Conservation (phyloP, 2,888 invertebrate species). For the Lacanobia oleracea region DNA sequence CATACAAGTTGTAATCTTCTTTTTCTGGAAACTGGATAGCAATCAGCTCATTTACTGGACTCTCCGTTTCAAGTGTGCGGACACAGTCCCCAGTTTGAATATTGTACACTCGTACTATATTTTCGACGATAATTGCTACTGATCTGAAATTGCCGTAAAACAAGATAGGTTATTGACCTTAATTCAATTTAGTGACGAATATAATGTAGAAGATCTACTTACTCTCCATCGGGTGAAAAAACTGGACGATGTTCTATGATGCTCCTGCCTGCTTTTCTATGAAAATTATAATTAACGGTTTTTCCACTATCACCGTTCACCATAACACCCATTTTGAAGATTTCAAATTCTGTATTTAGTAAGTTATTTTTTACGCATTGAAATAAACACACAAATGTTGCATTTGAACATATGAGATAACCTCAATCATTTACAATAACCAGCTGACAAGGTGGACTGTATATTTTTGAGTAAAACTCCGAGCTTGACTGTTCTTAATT, state of each 20-base stretch:
- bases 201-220: conserved; percentile 66
- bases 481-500: no score
- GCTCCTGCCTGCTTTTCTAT: conserved; percentile 87
- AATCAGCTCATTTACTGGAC: conserved; percentile 76
- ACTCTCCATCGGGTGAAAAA: conserved; percentile 89
- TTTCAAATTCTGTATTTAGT: conserved; percentile 19
- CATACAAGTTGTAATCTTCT: conserved; percentile 85
- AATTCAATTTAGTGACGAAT: not conserved
- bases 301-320: conserved; percentile 60
- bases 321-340: conserved; percentile 80
- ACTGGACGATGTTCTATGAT: conserved; percentile 85
- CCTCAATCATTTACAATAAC: conserved; percentile 74
- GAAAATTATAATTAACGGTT: conserved; percentile 77
- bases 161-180: conserved; percentile 9
- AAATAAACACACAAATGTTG: conserved; percentile 44
- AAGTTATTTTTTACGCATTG: conserved; percentile 33
- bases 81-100: conserved; percentile 85
- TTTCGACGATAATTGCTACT: conserved; percentile 84
- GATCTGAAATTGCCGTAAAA: conserved; percentile 76
- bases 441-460: no score
- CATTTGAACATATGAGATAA: conserved; percentile 74
- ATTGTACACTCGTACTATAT: conserved; percentile 85
- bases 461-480: no score
- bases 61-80: conserved; percentile 84
- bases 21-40: conserved; percentile 83